Base-by-base conservation (phyloP, 2,888 invertebrate genomes). In the Lithophane socia region DNA sequence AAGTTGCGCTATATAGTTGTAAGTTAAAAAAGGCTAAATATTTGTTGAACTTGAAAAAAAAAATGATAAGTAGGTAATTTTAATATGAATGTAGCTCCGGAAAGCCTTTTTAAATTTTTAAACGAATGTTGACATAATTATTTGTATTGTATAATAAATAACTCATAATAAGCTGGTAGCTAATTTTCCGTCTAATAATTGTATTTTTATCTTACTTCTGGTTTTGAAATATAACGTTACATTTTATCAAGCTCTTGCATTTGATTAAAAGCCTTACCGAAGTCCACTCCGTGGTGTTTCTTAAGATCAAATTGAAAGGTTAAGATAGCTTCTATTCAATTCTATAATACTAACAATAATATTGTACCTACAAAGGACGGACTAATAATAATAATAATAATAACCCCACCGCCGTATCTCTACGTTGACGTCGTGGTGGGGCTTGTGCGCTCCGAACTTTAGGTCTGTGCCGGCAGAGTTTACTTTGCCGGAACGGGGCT, bases 181-280 rank as follows among this genome's bases (percentile, higher is more conserved):
- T 37, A 68, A 56, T 18, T 16, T 37, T 16, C n/a, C 7, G 7
- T 37, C 37, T 56, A 37, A 68, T 16, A 37, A n/a, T 1, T 44
- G 29, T 44, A 29, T 29, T 24, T 75, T 61, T 42, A 29, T 75
- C 16, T 73, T 29, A 29, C 21, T 54, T 76, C n/a, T 24, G n/a
- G 13, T 47, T 69, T 21, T 13, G 16, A 60, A 61, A 52, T 49
- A 37, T 24, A 49, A 60, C 3, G 54, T 56, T 56, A 54, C 5
- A 24, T 24, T 69, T 52, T 42, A 37, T n/a, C n/a, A 37, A 56
- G 56, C 1, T 16, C 37, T 54, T 54, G n/a, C 13, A 54, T 68
- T 68, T 68, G 16, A 37, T 54, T 16, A n/a, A 68, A 54, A 54
- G 5, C n/a, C 52, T 37, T 10, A 16, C 16, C 21, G 54, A 68